Evolutionary conservation across 2,797 vertebrate species (phyloP).

Genomic region (Notolabrus celidotus): DNA sequence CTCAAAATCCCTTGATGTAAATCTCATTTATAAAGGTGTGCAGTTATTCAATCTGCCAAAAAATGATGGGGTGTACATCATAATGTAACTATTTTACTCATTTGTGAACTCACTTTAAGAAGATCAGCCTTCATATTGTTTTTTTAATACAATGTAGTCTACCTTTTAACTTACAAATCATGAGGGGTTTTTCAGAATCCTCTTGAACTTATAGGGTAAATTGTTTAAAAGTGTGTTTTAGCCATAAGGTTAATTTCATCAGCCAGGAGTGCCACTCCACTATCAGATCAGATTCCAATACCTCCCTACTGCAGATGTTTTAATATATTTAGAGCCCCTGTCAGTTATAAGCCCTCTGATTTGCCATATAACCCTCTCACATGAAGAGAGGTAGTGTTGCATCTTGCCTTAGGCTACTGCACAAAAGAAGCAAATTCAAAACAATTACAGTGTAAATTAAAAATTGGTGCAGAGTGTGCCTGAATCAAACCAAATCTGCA

Average conservation of each 20-base stretch:
- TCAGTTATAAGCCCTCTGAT: no score
- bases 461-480: background rate
- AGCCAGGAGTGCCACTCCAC: no score
- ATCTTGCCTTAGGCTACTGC: background rate
- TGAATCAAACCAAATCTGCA: constrained; percentile 2
- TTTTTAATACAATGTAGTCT: background rate
- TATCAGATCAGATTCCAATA: no score
- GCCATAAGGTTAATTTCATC: background rate
- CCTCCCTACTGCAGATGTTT: no score
- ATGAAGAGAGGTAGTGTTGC: constrained; percentile 3
- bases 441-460: background rate
- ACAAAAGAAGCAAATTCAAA: constrained; percentile 3
- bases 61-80: background rate
- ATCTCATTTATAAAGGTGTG: constrained; percentile 3
- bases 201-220: background rate
- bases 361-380: background rate
- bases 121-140: background rate
- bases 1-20: background rate
- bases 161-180: background rate
- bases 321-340: background rate
- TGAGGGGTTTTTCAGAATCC: no score
- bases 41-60: constrained; percentile 8
- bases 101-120: background rate
- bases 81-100: constrained; percentile 16
- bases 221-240: background rate